phyloP scores from a whole-genome alignment of 1,140 invertebrate genomes.

The Homarus americanus region DNA sequence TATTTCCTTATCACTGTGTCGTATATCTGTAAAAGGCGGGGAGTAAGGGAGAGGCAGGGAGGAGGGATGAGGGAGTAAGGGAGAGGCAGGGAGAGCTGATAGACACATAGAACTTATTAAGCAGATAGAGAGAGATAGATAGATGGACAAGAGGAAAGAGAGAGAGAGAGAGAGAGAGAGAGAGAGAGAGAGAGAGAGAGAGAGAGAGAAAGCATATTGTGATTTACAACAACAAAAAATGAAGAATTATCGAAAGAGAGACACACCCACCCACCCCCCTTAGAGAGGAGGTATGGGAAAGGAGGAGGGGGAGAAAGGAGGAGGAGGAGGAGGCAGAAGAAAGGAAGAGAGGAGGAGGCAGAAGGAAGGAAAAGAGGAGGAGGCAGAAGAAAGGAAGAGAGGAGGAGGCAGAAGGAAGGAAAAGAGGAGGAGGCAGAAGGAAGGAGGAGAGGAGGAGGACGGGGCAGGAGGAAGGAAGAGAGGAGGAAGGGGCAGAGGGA shows the following conservation, averaged over 20 bases:
- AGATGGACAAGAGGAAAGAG: background rate
- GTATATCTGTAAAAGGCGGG: background rate
- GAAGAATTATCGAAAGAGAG: too few species aligned
- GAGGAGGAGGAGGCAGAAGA: background rate
- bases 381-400: too few species aligned
- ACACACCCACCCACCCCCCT: too few species aligned
- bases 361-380: background rate
- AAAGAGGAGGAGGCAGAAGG: background rate
- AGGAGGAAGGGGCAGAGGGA: background rate
- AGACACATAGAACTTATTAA: too few species aligned
- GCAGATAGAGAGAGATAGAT: background rate
- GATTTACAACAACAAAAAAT: too few species aligned
- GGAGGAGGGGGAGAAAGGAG: background rate
- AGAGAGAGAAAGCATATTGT: too few species aligned
- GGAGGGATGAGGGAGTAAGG: background rate
- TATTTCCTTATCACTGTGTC: too few species aligned
- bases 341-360: background rate
- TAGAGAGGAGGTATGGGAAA: background rate
- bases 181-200: background rate
- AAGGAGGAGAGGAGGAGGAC: background rate
- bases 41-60: background rate
- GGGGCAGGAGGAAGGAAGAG: background rate
- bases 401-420: background rate
- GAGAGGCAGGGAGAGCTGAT: background rate
- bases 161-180: background rate